Conservation (phyloP, 2,888 invertebrate species). For the Aelia acuminata region DNA sequence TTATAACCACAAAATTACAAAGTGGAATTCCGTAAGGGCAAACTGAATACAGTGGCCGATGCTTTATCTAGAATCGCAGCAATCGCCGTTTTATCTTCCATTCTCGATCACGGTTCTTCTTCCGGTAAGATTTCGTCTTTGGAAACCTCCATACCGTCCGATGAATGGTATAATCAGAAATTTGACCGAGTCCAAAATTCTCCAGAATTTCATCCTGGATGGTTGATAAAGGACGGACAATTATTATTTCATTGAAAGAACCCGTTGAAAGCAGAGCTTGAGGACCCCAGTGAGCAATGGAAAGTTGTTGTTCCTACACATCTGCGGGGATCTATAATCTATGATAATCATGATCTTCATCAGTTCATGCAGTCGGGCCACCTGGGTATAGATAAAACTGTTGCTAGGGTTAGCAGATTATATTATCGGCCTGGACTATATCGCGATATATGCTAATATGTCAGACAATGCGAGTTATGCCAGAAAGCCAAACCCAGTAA, state of each 20-base stretch:
- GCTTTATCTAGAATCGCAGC: not conserved
- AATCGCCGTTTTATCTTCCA: not conserved
- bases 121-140: not conserved
- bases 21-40: not conserved
- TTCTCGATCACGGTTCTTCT: not conserved
- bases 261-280: not conserved
- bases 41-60: no score
- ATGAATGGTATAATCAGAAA: constrained; percentile 2
- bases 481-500: not conserved
- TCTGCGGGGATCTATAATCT: no score
- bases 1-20: not conserved
- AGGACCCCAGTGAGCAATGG: no score
- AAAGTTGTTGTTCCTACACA: no score
- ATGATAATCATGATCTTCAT: no score
- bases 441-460: no score
- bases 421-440: no score
- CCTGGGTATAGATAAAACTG: not conserved
- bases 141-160: not conserved
- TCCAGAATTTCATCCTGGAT: not conserved
- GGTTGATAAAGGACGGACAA: not conserved
- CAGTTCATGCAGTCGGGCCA: not conserved
- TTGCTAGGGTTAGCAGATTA: not conserved
- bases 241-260: not conserved
- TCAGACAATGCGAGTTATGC: no score
- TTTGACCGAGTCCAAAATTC: not conserved